Evolutionary conservation across 2,888 invertebrate species (phyloP), one percentile per base, ranked within the genome.

Genomic region (Leucoma salicis): DNA sequence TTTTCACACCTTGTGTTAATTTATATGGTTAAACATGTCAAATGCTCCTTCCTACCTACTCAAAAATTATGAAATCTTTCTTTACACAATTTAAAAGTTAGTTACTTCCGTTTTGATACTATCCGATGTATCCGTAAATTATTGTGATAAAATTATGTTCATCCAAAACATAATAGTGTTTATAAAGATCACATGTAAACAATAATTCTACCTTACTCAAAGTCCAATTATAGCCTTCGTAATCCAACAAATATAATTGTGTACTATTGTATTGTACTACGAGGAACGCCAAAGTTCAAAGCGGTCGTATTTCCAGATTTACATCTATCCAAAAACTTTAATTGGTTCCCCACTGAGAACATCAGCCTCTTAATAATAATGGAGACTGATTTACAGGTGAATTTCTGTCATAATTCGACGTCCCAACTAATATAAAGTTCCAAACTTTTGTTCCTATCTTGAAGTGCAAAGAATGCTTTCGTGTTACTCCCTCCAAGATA

Each of bases 311-410:
- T 66, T 53, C 57, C 5, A 14, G 45, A 53, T 47, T 36, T 41
- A 47, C 41, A 46, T 44, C 39, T 37, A 45, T 50, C 55, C 48
- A 45, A 45, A 49, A 69, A 76, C 61, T 77, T 72, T 73, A 78
- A 78, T 77, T 77, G 63, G 59, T 66, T 71, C 63, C 65, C 46
- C 41, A 46, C 31, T 53, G 50, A 52, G 49, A 65, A 14, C 39
- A 35, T 36, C 35, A 27, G 37, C 25, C 16, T 31, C 35, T 31
- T 28, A 45, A 39, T 52, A 50, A 48, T 50, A 45, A 35, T 32
- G 36, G 39, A 47, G 36, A 39, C 36, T 25, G 37, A 53, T 50
- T 46, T 47, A 14, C 32, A 49, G 39, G 42, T 43, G 21, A 39
- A 42, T 40, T 35, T 39, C 16, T 32, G 36, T 14, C 27, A 14